A percentile compares a stretch with the other conserved stretches of the same genome.
Conservation (phyloP, 2,797 vertebrate genomes). For the Xenopus petersii region DNA sequence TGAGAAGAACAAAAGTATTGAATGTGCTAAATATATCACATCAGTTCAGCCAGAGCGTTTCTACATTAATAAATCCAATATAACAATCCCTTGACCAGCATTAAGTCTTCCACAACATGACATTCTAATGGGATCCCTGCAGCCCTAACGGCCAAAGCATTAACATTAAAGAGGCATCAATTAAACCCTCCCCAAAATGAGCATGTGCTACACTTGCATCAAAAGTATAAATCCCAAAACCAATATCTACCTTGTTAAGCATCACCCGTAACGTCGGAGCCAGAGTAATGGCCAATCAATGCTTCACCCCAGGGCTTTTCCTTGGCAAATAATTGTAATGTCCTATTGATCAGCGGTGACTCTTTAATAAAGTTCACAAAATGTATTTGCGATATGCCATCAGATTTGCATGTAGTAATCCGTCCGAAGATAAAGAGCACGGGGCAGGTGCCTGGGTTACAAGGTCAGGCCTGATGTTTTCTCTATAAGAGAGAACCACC, state of each 20-base stretch:
- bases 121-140: no score
- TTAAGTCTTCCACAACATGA: no score
- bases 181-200: background rate
- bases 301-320: background rate
- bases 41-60: no score
- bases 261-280: background rate
- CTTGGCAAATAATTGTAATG: background rate
- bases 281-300: background rate
- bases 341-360: background rate
- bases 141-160: no score
- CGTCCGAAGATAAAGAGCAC: background rate
- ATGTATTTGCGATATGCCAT: background rate
- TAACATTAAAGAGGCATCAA: no score
- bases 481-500: no score
- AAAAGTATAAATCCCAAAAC: background rate
- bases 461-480: no score
- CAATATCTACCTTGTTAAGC: background rate
- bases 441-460: no score
- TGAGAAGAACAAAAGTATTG: no score
- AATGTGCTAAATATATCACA: no score
- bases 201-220: background rate
- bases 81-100: no score
- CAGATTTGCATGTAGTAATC: background rate
- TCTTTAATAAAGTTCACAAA: slow-evolving; percentile 1
- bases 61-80: no score